These are phyloP conservation scores for Nymphalis urticae DNA, from an alignment of 2,888 invertebrate species.

Conservation along the genomic window DNA sequence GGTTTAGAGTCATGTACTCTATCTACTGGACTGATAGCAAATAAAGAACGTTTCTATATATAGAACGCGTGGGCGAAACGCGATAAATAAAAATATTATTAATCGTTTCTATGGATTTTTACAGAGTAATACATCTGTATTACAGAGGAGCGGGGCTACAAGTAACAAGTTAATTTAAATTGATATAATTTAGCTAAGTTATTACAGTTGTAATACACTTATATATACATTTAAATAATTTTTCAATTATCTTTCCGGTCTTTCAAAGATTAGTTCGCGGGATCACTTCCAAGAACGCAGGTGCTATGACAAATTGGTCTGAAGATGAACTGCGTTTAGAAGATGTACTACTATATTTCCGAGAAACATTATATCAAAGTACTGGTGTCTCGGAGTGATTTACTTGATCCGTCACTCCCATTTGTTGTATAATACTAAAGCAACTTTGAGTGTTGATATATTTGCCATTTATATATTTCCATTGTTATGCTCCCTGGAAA, in stretches of 20 bases:
- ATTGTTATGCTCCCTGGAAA: neutral
- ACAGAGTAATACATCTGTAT: too few relatives aligned
- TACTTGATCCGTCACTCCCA: slow-evolving; percentile 41
- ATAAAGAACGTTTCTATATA: too few relatives aligned
- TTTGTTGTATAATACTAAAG: slow-evolving; percentile 12
- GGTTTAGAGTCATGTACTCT: neutral
- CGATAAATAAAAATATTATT: too few relatives aligned
- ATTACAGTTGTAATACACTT: neutral
- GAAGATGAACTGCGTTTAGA: slow-evolving; percentile 47
- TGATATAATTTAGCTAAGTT: too few relatives aligned
- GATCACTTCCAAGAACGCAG: slow-evolving; percentile 38
- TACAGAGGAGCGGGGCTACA: too few relatives aligned
- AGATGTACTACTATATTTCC: slow-evolving; percentile 19
- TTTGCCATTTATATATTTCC: neutral
- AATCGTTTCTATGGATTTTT: too few relatives aligned
- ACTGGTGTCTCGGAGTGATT: slow-evolving; percentile 58
- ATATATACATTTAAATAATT: slow-evolving; percentile 29
- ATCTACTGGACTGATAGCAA: neutral
- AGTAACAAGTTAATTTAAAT: too few relatives aligned
- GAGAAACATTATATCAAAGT: slow-evolving; percentile 57
- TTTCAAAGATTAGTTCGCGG: slow-evolving; percentile 33
- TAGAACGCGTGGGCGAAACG: too few relatives aligned
- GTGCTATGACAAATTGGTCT: slow-evolving; percentile 58
- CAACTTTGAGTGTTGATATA: slow-evolving; percentile 1
- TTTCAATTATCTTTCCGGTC: slow-evolving; percentile 32